These are phyloP conservation scores for Agrotis exclamationis DNA, from an alignment of 2,888 invertebrate species.

Conservation along the genomic window DNA sequence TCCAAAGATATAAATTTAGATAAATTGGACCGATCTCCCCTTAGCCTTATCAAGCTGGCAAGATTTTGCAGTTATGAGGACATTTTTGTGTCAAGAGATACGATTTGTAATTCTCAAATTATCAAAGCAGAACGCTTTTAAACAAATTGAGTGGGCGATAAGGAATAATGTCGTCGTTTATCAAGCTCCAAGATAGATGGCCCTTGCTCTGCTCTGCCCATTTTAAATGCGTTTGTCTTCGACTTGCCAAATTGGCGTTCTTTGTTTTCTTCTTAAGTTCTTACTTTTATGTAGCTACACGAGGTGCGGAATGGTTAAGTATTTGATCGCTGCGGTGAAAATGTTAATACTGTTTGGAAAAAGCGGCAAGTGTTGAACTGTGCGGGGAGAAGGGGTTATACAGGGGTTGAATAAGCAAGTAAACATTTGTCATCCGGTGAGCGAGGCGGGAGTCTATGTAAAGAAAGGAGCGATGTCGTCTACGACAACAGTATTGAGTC, in stretches of 20 bases:
- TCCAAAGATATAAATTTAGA: slow-evolving; percentile 78
- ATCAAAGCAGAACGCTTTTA: slow-evolving; percentile 91
- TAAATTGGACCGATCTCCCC: slow-evolving; percentile 78
- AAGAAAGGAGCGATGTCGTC: slow-evolving; percentile 67
- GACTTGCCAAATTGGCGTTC: slow-evolving; percentile 89
- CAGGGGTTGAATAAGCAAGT: slow-evolving; percentile 76
- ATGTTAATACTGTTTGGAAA: slow-evolving; percentile 66
- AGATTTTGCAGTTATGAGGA: slow-evolving; percentile 85
- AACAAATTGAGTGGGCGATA: slow-evolving; percentile 91
- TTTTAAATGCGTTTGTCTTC: slow-evolving; percentile 91
- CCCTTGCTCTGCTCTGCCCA: slow-evolving; percentile 90
- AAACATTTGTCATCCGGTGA: slow-evolving; percentile 84
- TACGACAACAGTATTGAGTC: slow-evolving; percentile 61
- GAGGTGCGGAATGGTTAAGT: slow-evolving; percentile 69
- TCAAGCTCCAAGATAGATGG: slow-evolving; percentile 90
- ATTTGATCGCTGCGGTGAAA: slow-evolving; percentile 70
- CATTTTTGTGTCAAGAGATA: slow-evolving; percentile 89
- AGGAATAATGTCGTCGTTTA: slow-evolving; percentile 91
- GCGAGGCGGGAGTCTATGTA: slow-evolving; percentile 73
- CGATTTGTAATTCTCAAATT: slow-evolving; percentile 91
- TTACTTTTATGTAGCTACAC: slow-evolving; percentile 77
- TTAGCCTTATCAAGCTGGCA: slow-evolving; percentile 79
- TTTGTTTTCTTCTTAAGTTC: slow-evolving; percentile 86
- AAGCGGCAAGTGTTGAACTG: slow-evolving; percentile 70
- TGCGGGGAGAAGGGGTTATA: slow-evolving; percentile 73